phyloP scores from a whole-genome alignment of 1,140 invertebrate genomes.

The Hesperophylax magnus region DNA sequence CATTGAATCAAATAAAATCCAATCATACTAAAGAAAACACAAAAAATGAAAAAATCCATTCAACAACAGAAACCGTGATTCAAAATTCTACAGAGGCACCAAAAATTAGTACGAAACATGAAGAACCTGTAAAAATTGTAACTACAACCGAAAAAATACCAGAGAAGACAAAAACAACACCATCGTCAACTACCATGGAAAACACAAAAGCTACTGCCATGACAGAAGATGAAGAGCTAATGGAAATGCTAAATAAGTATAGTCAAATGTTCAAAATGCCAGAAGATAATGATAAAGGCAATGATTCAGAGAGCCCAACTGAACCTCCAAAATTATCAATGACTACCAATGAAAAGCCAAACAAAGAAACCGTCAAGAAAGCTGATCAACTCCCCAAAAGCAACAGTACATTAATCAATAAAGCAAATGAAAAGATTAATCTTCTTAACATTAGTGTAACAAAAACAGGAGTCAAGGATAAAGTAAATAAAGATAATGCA shows the following conservation, averaged over 20 bases:
- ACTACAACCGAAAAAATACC: constrained; percentile 47
- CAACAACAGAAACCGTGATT: background rate
- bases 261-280: constrained; percentile 48
- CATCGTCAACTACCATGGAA: background rate
- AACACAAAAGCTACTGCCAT: constrained; percentile 29
- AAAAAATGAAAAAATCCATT: constrained; percentile 3
- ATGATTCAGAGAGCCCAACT: constrained; percentile 23
- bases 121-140: constrained; percentile 57
- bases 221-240: constrained; percentile 53
- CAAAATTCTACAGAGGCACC: constrained; percentile 37
- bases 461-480: background rate
- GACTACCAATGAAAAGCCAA: constrained; percentile 1
- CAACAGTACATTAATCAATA: constrained; percentile 4
- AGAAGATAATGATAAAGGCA: constrained; percentile 26
- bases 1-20: background rate
- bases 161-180: constrained; percentile 60
- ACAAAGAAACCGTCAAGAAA: constrained; percentile 1
- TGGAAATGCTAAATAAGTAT: constrained; percentile 54
- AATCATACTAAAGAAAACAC: background rate
- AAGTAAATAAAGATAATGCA: background rate
- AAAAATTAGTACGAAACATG: constrained; percentile 49
- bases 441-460: background rate
- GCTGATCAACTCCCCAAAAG: background rate
- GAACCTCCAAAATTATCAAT: constrained; percentile 39
- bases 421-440: background rate